phyloP scores from a whole-genome alignment of 1,140 invertebrate species.

The Teleopsis dalmanni region DNA sequence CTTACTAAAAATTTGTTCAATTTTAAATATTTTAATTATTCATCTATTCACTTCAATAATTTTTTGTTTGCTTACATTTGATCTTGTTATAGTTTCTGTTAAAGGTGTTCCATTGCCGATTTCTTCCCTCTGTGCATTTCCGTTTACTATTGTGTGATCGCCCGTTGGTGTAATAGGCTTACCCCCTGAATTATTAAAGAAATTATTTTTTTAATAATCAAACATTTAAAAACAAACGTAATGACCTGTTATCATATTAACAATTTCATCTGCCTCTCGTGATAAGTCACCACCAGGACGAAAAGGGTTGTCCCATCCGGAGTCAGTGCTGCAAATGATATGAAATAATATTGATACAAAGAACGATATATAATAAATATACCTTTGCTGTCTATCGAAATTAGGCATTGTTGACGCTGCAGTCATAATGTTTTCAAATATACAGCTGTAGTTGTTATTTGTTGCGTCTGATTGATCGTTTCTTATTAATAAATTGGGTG shows the following conservation, averaged over 20 bases:
- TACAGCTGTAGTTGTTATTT: conserved; percentile 17
- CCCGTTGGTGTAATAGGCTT: conserved; percentile 70
- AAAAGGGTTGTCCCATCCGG: conserved; percentile 95
- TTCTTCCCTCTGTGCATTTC: conserved; percentile 34
- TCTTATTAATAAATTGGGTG: too few species aligned
- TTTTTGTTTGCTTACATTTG: conserved; percentile 35
- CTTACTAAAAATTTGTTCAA: too few species aligned
- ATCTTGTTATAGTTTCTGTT: conserved; percentile 35
- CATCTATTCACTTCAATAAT: too few species aligned
- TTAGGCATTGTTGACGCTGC: conserved; percentile 26
- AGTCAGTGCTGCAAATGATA: conserved; percentile 71
- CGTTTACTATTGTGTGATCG: conserved; percentile 41
- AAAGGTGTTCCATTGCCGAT: conserved; percentile 26
- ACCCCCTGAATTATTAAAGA: too few species aligned
- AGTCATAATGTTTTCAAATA: conserved; percentile 29
- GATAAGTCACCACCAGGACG: conserved; percentile 90
- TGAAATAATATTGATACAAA: background rate
- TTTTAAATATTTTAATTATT: too few species aligned
- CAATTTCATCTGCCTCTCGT: conserved; percentile 91
- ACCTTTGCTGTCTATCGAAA: conserved; percentile 43
- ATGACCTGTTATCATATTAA: conserved; percentile 83
- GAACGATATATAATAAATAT: background rate
- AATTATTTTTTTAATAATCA: too few species aligned
- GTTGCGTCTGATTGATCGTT: conserved; percentile 49
- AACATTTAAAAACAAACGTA: too few species aligned